Conservation (phyloP, 2,888 invertebrate genomes). For the Lathronympha strigana region DNA sequence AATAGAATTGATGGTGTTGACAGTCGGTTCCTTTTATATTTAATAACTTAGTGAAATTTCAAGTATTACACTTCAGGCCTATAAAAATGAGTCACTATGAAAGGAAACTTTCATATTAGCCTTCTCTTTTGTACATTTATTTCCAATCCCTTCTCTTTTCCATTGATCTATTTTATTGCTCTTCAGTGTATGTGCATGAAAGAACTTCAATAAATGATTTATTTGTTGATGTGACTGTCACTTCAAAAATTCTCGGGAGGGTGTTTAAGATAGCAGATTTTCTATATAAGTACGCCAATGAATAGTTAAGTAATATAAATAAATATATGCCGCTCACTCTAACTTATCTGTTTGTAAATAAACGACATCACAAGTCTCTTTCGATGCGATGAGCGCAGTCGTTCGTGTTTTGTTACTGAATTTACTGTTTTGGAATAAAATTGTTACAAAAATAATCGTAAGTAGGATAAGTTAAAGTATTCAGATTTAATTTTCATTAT, state of each 20-base stretch:
- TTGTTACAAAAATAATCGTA: constrained; percentile 62
- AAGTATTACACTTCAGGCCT: neutral
- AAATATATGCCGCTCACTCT: constrained; percentile 52
- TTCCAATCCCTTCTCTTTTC: too few relatives aligned
- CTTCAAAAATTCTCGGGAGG: neutral
- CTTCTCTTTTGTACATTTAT: too few relatives aligned
- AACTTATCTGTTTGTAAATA: constrained; percentile 65
- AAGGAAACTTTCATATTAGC: too few relatives aligned
- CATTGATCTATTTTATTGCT: too few relatives aligned
- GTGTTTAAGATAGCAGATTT: constrained; percentile 9
- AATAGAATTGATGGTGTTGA: neutral
- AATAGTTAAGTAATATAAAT: constrained; percentile 26
- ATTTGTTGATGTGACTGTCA: neutral
- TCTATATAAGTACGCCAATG: constrained; percentile 25
- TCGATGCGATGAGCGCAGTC: constrained; percentile 54
- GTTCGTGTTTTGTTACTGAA: constrained; percentile 65
- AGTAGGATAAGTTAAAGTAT: constrained; percentile 47
- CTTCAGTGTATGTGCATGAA: too few relatives aligned
- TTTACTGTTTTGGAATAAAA: constrained; percentile 71
- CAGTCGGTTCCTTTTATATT: neutral
- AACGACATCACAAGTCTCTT: constrained; percentile 69
- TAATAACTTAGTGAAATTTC: neutral
- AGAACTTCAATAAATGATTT: too few relatives aligned
- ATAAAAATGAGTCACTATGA: neutral
- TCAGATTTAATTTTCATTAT: constrained; percentile 44